phyloP scores from a whole-genome alignment of 2,113 vertebrate genomes.

The Oryzias melastigma region DNA sequence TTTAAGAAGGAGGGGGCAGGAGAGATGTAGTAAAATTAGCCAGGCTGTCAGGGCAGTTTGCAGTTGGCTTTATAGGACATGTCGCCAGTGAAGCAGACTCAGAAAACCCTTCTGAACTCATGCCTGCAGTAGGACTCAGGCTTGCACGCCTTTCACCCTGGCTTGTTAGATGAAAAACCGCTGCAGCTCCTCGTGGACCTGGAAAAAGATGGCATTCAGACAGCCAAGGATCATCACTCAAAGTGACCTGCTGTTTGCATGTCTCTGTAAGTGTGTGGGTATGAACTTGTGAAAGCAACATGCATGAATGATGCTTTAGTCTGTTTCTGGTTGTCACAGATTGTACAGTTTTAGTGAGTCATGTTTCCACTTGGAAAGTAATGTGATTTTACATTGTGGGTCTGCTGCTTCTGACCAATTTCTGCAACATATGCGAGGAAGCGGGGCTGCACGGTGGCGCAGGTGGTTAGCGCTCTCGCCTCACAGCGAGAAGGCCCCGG shows the following conservation, averaged over 20 bases:
- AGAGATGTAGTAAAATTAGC: constrained; percentile 79
- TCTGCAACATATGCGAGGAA: not conserved
- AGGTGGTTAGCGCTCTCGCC: no score
- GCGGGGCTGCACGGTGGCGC: no score
- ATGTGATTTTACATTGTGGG: not conserved
- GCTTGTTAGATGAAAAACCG: constrained; percentile 75
- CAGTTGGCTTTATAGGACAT: constrained; percentile 82
- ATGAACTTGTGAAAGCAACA: not conserved
- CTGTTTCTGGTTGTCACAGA: constrained; percentile 26
- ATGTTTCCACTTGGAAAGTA: constrained; percentile 6
- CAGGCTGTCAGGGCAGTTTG: constrained; percentile 81
- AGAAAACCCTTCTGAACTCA: constrained; percentile 77
- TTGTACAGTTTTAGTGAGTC: constrained; percentile 37
- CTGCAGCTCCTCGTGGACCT: constrained; percentile 67
- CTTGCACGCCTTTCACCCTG: constrained; percentile 60
- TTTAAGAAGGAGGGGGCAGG: constrained; percentile 13
- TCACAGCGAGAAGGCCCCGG: no score
- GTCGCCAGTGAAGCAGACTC: constrained; percentile 81
- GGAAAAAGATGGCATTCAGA: constrained; percentile 58
- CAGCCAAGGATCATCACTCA: constrained; percentile 3
- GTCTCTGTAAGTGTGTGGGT: not conserved
- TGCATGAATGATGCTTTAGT: constrained; percentile 17
- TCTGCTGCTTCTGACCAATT: constrained; percentile 4
- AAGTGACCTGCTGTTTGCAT: constrained; percentile 12
- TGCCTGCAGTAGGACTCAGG: constrained; percentile 68